These are phyloP conservation scores for Penaeus chinensis DNA, from an alignment of 1,140 invertebrate species.

Conservation along the genomic window DNA sequence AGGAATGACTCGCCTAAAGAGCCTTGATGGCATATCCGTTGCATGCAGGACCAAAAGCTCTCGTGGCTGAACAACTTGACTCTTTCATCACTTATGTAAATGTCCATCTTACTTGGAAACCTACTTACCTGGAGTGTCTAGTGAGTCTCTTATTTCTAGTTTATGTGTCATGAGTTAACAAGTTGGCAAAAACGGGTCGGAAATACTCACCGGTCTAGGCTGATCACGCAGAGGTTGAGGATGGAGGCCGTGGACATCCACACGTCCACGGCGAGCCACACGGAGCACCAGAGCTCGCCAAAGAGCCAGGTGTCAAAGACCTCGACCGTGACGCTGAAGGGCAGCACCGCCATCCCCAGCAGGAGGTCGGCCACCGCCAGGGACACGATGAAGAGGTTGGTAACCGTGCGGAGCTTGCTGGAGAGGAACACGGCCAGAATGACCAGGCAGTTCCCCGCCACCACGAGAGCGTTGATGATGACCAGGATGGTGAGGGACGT, in stretches of 20 bases:
- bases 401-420: constrained; percentile 89
- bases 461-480: constrained; percentile 86
- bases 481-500: constrained; percentile 81
- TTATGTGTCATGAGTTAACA: too few species aligned
- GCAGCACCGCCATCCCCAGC: constrained; percentile 88
- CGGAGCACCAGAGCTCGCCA: constrained; percentile 89
- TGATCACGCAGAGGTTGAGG: constrained; percentile 80
- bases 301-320: constrained; percentile 89
- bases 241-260: constrained; percentile 98
- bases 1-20: too few species aligned
- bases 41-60: too few species aligned
- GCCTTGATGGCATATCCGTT: too few species aligned
- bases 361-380: constrained; percentile 92
- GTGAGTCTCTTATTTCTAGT: too few species aligned
- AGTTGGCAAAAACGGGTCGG: too few species aligned
- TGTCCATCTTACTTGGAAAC: too few species aligned
- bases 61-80: too few species aligned
- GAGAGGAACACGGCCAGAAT: constrained; percentile 90
- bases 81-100: too few species aligned
- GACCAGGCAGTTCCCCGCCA: constrained; percentile 89
- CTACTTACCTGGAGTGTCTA: too few species aligned
- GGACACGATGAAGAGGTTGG: constrained; percentile 95
- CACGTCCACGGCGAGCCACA: constrained; percentile 94
- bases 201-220: constrained; percentile 69
- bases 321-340: constrained; percentile 63